A percentile compares a stretch with the other conserved stretches of the same genome.
Conservation (phyloP, 1,140 invertebrate genomes). For the Drosophila pectinifera region DNA sequence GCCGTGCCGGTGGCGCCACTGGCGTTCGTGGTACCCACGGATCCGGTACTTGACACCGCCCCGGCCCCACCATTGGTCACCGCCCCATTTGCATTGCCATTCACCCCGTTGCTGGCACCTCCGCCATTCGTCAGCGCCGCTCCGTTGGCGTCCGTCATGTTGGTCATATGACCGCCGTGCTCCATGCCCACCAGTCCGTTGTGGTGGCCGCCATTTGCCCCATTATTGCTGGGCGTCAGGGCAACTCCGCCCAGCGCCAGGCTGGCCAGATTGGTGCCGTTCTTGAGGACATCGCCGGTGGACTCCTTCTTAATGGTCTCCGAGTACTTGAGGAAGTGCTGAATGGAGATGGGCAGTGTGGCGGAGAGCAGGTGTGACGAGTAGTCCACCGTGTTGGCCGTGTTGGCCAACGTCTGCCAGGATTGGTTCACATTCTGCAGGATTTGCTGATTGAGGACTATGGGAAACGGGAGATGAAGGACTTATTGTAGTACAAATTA, state of each 20-base stretch:
- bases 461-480: background rate
- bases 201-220: conserved; percentile 65
- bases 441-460: conserved; percentile 85
- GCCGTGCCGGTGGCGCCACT: conserved; percentile 78
- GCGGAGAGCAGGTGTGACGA: conserved; percentile 85
- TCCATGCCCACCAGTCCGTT: conserved; percentile 80
- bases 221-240: conserved; percentile 71
- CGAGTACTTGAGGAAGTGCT: conserved; percentile 85
- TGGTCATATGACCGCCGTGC: conserved; percentile 74
- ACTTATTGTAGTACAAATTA: conserved; percentile 2
- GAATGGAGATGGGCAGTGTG: conserved; percentile 85
- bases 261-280: conserved; percentile 81
- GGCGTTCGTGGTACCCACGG: conserved; percentile 70
- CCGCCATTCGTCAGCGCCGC: conserved; percentile 64
- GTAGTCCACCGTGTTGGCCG: conserved; percentile 84
- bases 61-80: conserved; percentile 67
- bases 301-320: conserved; percentile 85
- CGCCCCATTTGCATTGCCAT: conserved; percentile 70
- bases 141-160: conserved; percentile 75
- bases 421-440: conserved; percentile 85
- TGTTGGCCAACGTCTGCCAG: conserved; percentile 84
- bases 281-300: conserved; percentile 81
- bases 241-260: conserved; percentile 79
- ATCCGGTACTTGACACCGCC: conserved; percentile 68
- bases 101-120: conserved; percentile 61